These are phyloP conservation scores for Dreissena rostriformis DNA, from an alignment of 1,140 invertebrate genomes.

Conservation along the genomic window DNA sequence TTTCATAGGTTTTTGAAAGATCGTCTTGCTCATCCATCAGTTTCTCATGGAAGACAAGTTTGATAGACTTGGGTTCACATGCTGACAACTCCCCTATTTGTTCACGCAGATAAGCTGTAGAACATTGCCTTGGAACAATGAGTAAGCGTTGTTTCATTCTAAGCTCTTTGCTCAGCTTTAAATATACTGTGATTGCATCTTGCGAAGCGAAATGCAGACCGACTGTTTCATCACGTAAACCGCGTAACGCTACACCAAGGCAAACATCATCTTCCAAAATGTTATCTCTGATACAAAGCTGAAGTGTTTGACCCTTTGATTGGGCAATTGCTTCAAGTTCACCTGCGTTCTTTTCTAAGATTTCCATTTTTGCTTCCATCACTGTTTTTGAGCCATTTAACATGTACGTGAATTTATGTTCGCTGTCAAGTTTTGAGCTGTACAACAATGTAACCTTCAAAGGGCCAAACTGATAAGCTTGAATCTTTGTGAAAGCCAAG, in stretches of 20 bases:
- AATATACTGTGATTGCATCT: conserved; percentile 8
- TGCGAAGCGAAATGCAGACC: conserved; percentile 14
- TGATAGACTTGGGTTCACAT: conserved; percentile 28
- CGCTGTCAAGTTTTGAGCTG: conserved; percentile 3
- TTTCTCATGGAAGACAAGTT: conserved; percentile 24
- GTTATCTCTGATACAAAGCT: conserved; percentile 23
- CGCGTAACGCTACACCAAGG: conserved; percentile 10
- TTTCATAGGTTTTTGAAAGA: background rate
- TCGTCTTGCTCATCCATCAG: conserved; percentile 30
- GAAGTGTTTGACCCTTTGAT: background rate
- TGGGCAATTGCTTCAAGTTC: conserved; percentile 1
- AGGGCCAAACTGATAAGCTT: background rate
- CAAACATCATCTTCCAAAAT: conserved; percentile 20
- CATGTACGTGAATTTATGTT: background rate
- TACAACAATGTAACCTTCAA: conserved; percentile 3
- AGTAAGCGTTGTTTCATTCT: conserved; percentile 21
- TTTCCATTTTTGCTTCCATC: conserved; percentile 4
- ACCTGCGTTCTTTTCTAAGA: conserved; percentile 11
- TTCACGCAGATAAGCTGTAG: conserved; percentile 5
- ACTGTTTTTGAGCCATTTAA: conserved; percentile 13
- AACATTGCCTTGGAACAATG: conserved; percentile 14
- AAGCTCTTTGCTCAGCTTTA: background rate
- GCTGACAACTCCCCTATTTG: conserved; percentile 14
- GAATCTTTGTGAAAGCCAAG: background rate
- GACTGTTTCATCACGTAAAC: conserved; percentile 1